A percentile compares a stretch with the other conserved stretches of the same genome.
These are phyloP conservation scores for Macroramphosus scolopax DNA, from an alignment of 2,797 vertebrate species.

Conservation along the genomic window DNA sequence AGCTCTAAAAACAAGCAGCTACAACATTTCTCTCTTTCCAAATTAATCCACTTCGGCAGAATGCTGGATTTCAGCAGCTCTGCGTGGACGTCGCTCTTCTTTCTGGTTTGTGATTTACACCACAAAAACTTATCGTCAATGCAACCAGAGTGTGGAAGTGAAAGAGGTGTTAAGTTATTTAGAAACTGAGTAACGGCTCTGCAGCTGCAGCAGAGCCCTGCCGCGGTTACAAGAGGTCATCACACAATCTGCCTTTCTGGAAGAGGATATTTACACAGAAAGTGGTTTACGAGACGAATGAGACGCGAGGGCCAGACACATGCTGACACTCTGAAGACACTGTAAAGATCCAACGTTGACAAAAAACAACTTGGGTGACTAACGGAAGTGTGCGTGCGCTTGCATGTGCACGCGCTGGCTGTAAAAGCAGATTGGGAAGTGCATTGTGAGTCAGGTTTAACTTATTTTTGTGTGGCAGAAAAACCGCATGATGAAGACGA, in stretches of 20 bases:
- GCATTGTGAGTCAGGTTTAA: conserved; percentile 21
- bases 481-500: conserved; percentile 62
- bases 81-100: neutral
- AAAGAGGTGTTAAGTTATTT: conserved; percentile 43
- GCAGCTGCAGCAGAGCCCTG: conserved; percentile 32
- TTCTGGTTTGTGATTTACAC: too few relatives aligned
- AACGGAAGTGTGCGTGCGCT: conserved; percentile 18
- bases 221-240: neutral
- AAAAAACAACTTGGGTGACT: conserved; percentile 29
- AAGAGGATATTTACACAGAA: neutral
- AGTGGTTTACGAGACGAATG: conserved; percentile 1
- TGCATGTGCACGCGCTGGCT: too few relatives aligned
- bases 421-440: conserved; percentile 48
- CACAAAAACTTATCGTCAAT: too few relatives aligned
- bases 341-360: neutral
- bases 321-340: too few relatives aligned
- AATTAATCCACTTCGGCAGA: too few relatives aligned
- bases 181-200: conserved; percentile 39
- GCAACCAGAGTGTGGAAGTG: conserved; percentile 52
- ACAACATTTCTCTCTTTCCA: too few relatives aligned
- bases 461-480: conserved; percentile 51
- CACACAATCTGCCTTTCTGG: neutral
- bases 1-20: too few relatives aligned
- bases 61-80: neutral
- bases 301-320: neutral